These are phyloP conservation scores for Salpingus planirostris DNA, from an alignment of 2,888 invertebrate species.

Conservation along the genomic window DNA sequence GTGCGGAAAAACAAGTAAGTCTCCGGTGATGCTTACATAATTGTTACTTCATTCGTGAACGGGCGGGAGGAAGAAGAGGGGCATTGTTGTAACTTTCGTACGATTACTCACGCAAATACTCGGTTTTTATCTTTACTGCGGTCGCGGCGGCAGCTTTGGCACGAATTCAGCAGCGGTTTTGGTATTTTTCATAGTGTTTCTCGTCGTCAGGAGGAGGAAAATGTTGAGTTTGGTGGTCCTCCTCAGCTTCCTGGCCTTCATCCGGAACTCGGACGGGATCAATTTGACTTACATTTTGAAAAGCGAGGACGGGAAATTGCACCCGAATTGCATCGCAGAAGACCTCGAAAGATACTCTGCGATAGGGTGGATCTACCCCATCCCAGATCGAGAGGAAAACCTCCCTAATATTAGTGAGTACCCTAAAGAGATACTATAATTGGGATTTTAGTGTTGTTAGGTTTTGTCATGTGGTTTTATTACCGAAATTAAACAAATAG, in stretches of 20 bases:
- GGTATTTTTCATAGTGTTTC: constrained; percentile 1
- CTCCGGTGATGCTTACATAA: too few species aligned
- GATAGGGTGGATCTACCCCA: constrained; percentile 34
- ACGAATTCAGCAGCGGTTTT: too few species aligned
- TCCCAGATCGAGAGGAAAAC: constrained; percentile 21
- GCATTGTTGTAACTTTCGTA: neutral
- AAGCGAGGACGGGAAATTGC: constrained; percentile 18
- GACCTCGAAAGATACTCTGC: constrained; percentile 31
- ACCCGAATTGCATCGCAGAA: constrained; percentile 33
- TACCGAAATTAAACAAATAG: too few species aligned
- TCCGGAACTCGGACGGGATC: constrained; percentile 15
- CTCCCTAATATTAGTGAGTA: constrained; percentile 30
- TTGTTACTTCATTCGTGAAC: too few species aligned
- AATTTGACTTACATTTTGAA: constrained; percentile 32
- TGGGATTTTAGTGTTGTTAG: too few species aligned
- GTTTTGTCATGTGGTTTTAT: too few species aligned
- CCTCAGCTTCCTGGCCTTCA: constrained; percentile 13
- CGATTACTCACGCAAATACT: constrained; percentile 9
- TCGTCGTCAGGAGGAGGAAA: constrained; percentile 17
- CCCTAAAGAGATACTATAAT: too few species aligned
- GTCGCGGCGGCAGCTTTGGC: constrained; percentile 2
- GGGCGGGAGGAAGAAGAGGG: too few species aligned
- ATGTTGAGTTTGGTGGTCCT: constrained; percentile 20
- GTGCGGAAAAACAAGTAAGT: too few species aligned
- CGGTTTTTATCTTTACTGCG: constrained; percentile 10